Conservation (phyloP, 2,888 invertebrate genomes). For the Watsonalla cultraria region DNA sequence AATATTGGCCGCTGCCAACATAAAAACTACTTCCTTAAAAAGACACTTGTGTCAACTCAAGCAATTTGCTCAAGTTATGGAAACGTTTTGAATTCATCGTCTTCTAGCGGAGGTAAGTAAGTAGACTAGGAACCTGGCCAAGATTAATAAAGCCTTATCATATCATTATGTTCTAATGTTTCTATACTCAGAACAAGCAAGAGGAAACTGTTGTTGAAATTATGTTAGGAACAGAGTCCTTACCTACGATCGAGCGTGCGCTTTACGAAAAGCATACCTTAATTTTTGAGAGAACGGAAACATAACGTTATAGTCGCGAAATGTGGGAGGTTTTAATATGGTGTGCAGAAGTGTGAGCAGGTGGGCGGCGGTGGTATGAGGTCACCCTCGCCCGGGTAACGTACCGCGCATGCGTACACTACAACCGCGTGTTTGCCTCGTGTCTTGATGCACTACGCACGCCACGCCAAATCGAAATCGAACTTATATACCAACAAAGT, state of each 20-base stretch:
- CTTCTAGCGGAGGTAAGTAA: no score
- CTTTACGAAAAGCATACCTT: constrained; percentile 34
- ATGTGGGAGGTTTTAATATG: constrained; percentile 64
- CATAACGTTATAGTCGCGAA: constrained; percentile 56
- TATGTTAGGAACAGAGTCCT: no score
- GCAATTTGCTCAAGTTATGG: constrained; percentile 26
- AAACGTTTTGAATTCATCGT: constrained; percentile 5
- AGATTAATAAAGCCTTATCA: no score
- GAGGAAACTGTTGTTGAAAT: no score
- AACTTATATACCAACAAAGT: neutral
- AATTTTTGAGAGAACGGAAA: constrained; percentile 50
- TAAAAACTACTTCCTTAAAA: constrained; percentile 45
- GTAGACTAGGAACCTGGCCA: no score
- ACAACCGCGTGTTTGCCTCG: constrained; percentile 67
- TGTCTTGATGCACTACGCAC: constrained; percentile 38
- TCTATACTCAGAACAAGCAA: no score
- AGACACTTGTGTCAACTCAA: constrained; percentile 34
- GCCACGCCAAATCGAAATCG: constrained; percentile 7
- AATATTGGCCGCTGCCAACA: constrained; percentile 51
- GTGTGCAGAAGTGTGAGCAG: constrained; percentile 40
- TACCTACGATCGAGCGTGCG: neutral
- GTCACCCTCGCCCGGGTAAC: constrained; percentile 14
- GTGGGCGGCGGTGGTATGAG: constrained; percentile 32
- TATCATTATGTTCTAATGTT: no score
- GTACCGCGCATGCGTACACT: constrained; percentile 63